These are phyloP conservation scores for Galaxea fascicularis DNA, from an alignment of 92 coral and sea anemone species.

Conservation along the genomic window DNA sequence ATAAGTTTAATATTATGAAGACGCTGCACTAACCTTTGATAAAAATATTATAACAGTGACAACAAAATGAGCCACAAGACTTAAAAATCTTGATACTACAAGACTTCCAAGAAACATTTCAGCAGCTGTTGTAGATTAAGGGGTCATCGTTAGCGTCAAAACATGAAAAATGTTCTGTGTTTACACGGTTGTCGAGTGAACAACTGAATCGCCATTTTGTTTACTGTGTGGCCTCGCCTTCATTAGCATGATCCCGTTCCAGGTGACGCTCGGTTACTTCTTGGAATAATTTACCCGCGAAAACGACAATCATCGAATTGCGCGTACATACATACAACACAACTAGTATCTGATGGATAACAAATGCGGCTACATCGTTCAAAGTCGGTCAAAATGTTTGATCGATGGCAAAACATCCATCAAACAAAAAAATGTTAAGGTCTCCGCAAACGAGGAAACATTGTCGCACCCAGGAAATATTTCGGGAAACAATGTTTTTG, in stretches of 20 bases:
- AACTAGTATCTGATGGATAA: too few species aligned
- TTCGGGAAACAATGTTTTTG: too few species aligned
- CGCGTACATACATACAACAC: too few species aligned
- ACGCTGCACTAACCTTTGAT: constrained; percentile 85
- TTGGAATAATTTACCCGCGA: background rate
- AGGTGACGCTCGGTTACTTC: background rate
- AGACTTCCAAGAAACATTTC: constrained; percentile 81
- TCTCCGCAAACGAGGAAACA: too few species aligned
- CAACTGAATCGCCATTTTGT: constrained; percentile 29
- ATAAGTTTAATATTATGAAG: too few species aligned
- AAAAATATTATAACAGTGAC: constrained; percentile 93
- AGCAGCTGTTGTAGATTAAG: background rate
- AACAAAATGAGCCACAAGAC: constrained; percentile 90
- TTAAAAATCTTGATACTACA: constrained; percentile 90
- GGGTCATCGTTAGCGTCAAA: background rate
- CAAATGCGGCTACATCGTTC: too few species aligned
- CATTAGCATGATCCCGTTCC: background rate
- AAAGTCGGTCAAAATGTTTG: too few species aligned
- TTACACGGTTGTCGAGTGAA: background rate
- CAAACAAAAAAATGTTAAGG: too few species aligned
- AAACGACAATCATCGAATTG: too few species aligned
- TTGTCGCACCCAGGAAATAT: too few species aligned
- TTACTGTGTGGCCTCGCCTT: constrained; percentile 31
- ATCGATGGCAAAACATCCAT: too few species aligned
- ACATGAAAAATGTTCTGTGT: background rate